Conservation (phyloP, 2,888 invertebrate genomes). For the Cetonia aurata region DNA sequence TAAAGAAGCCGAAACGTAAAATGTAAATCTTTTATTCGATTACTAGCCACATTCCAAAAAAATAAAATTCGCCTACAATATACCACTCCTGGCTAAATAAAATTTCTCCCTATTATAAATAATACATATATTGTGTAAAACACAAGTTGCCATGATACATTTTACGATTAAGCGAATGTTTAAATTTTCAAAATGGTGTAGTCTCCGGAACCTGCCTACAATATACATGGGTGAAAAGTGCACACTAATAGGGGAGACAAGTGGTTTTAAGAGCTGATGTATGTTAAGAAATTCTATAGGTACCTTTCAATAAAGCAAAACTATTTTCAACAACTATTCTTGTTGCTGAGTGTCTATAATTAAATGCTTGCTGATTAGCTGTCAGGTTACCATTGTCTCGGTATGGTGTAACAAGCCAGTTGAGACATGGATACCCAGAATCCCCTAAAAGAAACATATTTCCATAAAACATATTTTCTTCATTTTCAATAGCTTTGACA, state of each 20-base stretch:
- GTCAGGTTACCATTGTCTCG: slow-evolving; percentile 45
- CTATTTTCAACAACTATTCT: slow-evolving; percentile 46
- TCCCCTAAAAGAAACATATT: slow-evolving; percentile 49
- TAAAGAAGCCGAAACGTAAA: no score
- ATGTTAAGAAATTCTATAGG: no score
- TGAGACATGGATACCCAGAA: slow-evolving; percentile 49
- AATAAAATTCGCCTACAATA: no score
- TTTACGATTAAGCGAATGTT: slow-evolving; percentile 42
- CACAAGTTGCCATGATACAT: slow-evolving; percentile 47
- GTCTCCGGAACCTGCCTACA: slow-evolving; percentile 45
- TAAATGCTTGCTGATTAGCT: slow-evolving; percentile 41
- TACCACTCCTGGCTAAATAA: no score
- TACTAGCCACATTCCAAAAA: no score
- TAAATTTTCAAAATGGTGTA: slow-evolving; percentile 48
- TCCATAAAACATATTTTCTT: slow-evolving; percentile 35
- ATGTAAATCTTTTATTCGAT: no score
- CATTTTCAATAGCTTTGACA: slow-evolving; percentile 36
- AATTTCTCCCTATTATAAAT: slow-evolving; percentile 22
- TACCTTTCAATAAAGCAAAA: slow-evolving; percentile 49
- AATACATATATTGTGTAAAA: slow-evolving; percentile 50
- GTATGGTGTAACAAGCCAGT: slow-evolving; percentile 48
- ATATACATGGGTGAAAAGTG: no score
- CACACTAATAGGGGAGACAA: no score
- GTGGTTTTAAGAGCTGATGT: no score
- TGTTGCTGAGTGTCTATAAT: slow-evolving; percentile 47